Evolutionary conservation across 2,113 vertebrate genomes (phyloP), one percentile per base, ranked within the genome.

Genomic region (Silurus meridionalis): DNA sequence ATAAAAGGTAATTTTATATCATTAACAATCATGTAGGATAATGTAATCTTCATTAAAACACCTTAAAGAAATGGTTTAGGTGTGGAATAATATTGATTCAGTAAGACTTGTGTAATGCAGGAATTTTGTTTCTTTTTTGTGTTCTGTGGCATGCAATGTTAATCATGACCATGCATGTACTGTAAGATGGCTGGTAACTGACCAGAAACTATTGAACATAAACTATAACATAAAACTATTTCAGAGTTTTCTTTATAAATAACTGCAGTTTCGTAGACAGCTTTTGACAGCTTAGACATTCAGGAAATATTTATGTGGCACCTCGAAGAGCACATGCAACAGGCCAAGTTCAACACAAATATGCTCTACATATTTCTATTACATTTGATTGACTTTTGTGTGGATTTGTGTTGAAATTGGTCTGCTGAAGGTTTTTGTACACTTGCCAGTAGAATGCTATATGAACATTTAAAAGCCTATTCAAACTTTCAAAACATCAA

Each of bases 141-240:
- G 14, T 46, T 6, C 67, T 46, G 14, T 46, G 14, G 17, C 28
- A 8, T 6, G 13, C 13, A 8, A 37, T 69, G 67, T 37, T 71
- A 71, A 46, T 71, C 28, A 0, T 7, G 28, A 69, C 28, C 67
- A 46, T 71, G 67, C 28, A 69, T 15, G n/a, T 37, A 37, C 37
- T 37, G 2, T 37, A 71, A 82, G 67, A 67, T 60, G 50, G 48
- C n/a, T 67, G 75, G 81, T 85, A 85, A 82, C 83, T 82, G 83
- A 82, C 23, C 61, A 58, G 21, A 60, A 64, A 60, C 37, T 37
- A 37, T 37, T 37, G 2, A 58, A 72, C 37, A 85, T 75, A 37
- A 37, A 37, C 37, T 37, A 37, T 37, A 37, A 37, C 37, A 37
- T 37, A 37, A 37, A 85, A 50, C 78, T 75, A 21, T 23, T 63